Evolutionary conservation across 2,888 invertebrate species (phyloP).

Genomic region (Spodoptera littoralis): DNA sequence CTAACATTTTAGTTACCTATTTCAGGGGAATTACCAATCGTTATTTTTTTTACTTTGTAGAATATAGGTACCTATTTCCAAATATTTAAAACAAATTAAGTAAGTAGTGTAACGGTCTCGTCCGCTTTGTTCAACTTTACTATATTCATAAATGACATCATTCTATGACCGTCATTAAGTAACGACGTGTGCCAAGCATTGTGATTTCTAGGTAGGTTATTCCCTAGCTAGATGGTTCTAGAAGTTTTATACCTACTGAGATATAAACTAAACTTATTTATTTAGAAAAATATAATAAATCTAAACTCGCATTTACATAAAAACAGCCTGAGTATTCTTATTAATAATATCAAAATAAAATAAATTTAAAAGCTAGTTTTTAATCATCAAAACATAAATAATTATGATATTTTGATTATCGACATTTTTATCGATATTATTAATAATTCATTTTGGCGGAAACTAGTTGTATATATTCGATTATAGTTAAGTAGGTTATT

Average conservation of each 20-base stretch:
- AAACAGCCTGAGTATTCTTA: background rate
- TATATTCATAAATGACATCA: conserved; percentile 16
- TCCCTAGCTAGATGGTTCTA: background rate
- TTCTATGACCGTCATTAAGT: background rate
- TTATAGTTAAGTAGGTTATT: conserved; percentile 14
- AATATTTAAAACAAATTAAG: too few relatives aligned
- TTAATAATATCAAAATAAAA: too few relatives aligned
- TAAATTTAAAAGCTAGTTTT: conserved; percentile 17
- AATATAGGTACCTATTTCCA: too few relatives aligned
- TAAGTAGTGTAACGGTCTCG: too few relatives aligned
- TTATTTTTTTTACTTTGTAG: too few relatives aligned
- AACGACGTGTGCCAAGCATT: conserved; percentile 1
- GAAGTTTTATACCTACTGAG: too few relatives aligned
- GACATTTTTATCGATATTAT: conserved; percentile 30
- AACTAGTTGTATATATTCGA: conserved; percentile 8
- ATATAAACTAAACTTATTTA: too few relatives aligned
- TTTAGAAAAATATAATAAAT: background rate
- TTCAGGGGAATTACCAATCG: too few relatives aligned
- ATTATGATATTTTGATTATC: conserved; percentile 25
- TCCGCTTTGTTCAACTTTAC: background rate
- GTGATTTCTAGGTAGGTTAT: background rate
- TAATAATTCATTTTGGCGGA: conserved; percentile 16
- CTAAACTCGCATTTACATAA: background rate
- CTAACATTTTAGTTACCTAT: too few relatives aligned
- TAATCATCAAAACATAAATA: conserved; percentile 29